Evolutionary conservation across 2,888 invertebrate genomes (phyloP).

Genomic region (Pachycephus smyrnensis): DNA sequence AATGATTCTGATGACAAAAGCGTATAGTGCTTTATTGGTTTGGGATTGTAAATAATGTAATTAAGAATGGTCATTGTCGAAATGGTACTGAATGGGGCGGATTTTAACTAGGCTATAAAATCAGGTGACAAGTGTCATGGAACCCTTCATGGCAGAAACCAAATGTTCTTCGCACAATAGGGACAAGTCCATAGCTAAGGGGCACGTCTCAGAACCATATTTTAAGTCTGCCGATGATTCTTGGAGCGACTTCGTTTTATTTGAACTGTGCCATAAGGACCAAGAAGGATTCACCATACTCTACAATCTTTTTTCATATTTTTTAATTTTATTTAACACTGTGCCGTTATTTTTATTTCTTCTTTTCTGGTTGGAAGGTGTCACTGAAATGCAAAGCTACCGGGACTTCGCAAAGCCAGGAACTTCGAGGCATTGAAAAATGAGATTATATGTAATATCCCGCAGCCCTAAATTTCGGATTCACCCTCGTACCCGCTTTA

Average conservation of each 20-base stretch:
- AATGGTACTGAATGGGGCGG: slow-evolving; percentile 32
- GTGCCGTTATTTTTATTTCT: too few species aligned
- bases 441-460: slow-evolving; percentile 53
- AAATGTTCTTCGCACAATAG: slow-evolving; percentile 41
- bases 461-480: slow-evolving; percentile 55
- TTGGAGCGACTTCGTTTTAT: slow-evolving; percentile 15
- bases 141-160: slow-evolving; percentile 1
- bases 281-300: too few species aligned
- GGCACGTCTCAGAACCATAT: slow-evolving; percentile 44
- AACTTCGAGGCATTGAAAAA: slow-evolving; percentile 46
- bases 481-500: slow-evolving; percentile 62
- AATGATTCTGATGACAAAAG: too few species aligned
- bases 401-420: too few species aligned
- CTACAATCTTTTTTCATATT: too few species aligned
- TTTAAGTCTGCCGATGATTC: slow-evolving; percentile 39
- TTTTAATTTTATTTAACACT: too few species aligned
- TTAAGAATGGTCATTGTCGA: slow-evolving; percentile 56
- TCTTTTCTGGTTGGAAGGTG: too few species aligned
- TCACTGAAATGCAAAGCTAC: too few species aligned
- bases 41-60: slow-evolving; percentile 55
- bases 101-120: slow-evolving; percentile 62
- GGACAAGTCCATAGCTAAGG: slow-evolving; percentile 37
- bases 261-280: too few species aligned
- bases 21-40: not conserved
- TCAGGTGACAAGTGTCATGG: slow-evolving; percentile 61